Conservation (phyloP, 2,113 vertebrate genomes). For the Atlantisia rogersi region DNA sequence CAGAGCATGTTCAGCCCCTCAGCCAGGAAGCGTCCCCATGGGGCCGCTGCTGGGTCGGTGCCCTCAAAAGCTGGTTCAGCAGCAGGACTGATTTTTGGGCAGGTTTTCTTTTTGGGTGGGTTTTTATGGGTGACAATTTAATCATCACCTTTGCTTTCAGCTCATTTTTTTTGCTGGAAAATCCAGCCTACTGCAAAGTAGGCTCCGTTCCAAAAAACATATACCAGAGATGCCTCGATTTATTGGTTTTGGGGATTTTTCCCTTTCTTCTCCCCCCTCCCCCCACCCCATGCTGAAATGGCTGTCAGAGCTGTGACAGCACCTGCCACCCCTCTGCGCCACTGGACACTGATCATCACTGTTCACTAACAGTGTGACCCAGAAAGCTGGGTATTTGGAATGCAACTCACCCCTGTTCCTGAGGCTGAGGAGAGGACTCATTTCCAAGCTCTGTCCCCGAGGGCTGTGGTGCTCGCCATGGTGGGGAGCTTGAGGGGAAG, state of each 20-base stretch:
- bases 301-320: neutral
- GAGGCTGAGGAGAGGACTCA: neutral
- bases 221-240: neutral
- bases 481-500: neutral
- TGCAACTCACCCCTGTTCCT: neutral
- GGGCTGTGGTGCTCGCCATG: rapidly evolving
- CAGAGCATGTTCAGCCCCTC: neutral
- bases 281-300: neutral
- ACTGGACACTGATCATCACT: neutral
- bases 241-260: neutral
- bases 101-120: neutral
- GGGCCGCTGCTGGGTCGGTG: constrained; percentile 8
- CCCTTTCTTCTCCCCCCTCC: neutral
- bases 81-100: neutral
- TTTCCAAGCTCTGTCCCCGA: neutral
- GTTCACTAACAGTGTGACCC: rapidly evolving
- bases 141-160: neutral
- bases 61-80: neutral
- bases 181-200: neutral
- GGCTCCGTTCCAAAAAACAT: neutral
- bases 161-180: neutral
- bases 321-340: neutral
- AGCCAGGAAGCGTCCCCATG: neutral
- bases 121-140: neutral
- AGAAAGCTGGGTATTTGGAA: neutral